Conservation (phyloP, 1,140 invertebrate species). For the Solen grandis region DNA sequence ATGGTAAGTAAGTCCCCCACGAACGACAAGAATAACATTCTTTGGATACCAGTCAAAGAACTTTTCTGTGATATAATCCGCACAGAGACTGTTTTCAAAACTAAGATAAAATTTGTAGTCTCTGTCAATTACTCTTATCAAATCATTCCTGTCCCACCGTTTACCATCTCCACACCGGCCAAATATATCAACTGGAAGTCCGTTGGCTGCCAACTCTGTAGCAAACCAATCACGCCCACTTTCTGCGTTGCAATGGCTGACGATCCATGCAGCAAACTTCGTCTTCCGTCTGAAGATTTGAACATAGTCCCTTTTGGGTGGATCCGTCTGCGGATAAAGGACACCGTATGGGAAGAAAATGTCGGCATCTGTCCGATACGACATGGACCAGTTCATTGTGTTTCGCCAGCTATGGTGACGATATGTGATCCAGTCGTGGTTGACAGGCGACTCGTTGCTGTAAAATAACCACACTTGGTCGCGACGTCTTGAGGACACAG, state of each 20-base stretch:
- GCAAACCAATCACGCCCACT: conserved; percentile 30
- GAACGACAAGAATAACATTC: conserved; percentile 15
- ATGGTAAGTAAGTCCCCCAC: conserved; percentile 19
- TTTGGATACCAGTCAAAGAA: conserved; percentile 15
- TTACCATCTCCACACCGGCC: conserved; percentile 1
- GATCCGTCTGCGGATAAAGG: neutral
- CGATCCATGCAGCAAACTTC: conserved; percentile 38
- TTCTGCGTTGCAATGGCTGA: conserved; percentile 27
- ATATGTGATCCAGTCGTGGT: neutral
- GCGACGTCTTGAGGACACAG: neutral
- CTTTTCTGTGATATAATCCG: conserved; percentile 46
- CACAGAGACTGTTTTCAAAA: conserved; percentile 49
- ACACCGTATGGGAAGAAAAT: conserved; percentile 22
- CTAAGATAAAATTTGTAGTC: conserved; percentile 44
- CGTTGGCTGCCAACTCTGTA: neutral
- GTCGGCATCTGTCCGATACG: conserved; percentile 23
- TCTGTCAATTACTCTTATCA: neutral
- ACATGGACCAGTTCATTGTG: conserved; percentile 49
- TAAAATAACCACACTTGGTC: conserved; percentile 43
- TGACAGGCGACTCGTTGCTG: neutral
- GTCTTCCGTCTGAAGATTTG: conserved; percentile 4
- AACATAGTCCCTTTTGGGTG: neutral
- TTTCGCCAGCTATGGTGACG: conserved; percentile 13
- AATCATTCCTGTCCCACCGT: neutral
- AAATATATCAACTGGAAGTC: conserved; percentile 4